Base-by-base conservation (phyloP, 2,113 vertebrate genomes). In the Thryonomys swinderianus region DNA sequence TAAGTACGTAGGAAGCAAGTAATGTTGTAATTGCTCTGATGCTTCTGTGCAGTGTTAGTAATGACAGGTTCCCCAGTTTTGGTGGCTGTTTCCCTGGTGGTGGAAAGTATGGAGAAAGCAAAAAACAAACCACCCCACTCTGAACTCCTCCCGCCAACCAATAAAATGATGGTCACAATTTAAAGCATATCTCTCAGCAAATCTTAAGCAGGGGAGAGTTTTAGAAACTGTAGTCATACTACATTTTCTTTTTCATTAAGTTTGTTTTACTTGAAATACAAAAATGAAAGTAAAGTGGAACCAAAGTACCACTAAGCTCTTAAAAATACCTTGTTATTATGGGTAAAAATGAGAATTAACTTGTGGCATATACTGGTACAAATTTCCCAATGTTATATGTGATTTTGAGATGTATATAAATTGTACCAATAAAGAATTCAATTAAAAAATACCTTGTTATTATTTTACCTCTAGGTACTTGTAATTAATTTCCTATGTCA, bases 41-140 rank as follows among this genome's bases (percentile, higher is more conserved):
- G 55, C 11, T 45, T 69, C 61, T 55, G 25, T 42, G 74, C 7
- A 0, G 8, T n/a, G 0, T 34, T 23, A 23, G 37, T 12, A 14
- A 20, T 11, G 10, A 4, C 7, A 0, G 2, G 12, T 17, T 13
- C 0, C 55, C 27, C 3, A 9, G 62, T 42, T 9, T 16, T 62
- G 55, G 32, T 21, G 27, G 73, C 62, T 17, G 2, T 25, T 25
- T 74, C 34, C 48, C n/a, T 42, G 23, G 32, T 51, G 48, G 7
- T 40, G 13, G 17, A n/a, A 69, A 55, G 71, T 73, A 5, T 11
- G 13, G 37, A 51, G 57, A 69, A 20, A 51, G 27, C 23, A 48
- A 21, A 81, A 57, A 51, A 32, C 20, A 48, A 66, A 53, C 13
- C 30, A 2, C 32, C n/a, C 4, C 2, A n/a, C n/a, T 18, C 57